A percentile compares a stretch with the other conserved stretches of the same genome.
Conservation (phyloP, 2,797 vertebrate species). For the Phataginus tetradactyla region DNA sequence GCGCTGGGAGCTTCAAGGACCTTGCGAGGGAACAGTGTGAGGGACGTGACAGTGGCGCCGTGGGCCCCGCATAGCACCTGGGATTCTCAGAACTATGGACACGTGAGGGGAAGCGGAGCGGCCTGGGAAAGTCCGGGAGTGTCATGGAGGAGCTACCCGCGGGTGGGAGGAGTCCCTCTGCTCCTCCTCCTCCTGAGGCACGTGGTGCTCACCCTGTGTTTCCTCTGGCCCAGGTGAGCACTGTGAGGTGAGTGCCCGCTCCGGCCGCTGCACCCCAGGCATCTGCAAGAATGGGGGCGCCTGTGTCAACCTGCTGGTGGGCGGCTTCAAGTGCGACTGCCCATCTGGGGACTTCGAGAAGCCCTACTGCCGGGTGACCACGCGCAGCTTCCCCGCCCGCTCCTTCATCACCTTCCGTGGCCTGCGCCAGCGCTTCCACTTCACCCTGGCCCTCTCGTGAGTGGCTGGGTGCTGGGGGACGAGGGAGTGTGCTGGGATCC, state of each 20-base stretch:
- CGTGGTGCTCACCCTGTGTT: background rate
- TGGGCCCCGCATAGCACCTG: background rate
- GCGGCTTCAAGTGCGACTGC: constrained; percentile 96
- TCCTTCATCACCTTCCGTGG: constrained; percentile 97
- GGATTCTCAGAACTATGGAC: background rate
- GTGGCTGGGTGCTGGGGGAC: constrained; percentile 61
- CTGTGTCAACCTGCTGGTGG: constrained; percentile 95
- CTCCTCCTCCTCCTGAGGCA: too few relatives aligned
- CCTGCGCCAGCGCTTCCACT: constrained; percentile 97
- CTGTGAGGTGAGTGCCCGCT: constrained; percentile 93
- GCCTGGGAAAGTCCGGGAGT: background rate
- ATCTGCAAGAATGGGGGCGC: constrained; percentile 94
- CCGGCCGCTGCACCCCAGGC: constrained; percentile 91
- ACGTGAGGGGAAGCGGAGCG: too few relatives aligned
- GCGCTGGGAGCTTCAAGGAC: background rate
- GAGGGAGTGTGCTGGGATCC: background rate
- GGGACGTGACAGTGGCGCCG: background rate
- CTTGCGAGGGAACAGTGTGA: fast-evolving
- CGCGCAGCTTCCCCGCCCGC: constrained; percentile 92
- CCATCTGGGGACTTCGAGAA: constrained; percentile 92
- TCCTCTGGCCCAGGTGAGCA: constrained; percentile 86
- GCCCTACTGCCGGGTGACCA: constrained; percentile 95
- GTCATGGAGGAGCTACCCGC: background rate
- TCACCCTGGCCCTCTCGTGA: constrained; percentile 96
- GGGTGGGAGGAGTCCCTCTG: fast-evolving